Evolutionary conservation across 2,888 invertebrate genomes (phyloP).

Genomic region (Eutolmus rufibarbis): DNA sequence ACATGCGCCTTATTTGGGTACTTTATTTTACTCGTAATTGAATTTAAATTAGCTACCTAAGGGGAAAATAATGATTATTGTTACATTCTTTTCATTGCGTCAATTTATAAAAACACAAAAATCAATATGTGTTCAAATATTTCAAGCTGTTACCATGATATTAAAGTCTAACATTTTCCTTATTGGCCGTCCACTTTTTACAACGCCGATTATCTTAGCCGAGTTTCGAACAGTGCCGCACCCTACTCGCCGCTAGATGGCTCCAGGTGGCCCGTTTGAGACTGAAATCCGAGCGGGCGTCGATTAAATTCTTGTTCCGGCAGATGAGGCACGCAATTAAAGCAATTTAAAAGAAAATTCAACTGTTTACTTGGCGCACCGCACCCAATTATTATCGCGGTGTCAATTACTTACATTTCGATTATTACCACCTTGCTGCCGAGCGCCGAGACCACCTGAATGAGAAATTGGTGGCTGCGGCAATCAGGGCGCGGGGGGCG

Average conservation of each 20-base stretch:
- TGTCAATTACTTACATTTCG: conserved; percentile 39
- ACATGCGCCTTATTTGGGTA: too few species aligned
- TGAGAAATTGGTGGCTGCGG: conserved; percentile 20
- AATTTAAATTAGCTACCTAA: too few species aligned
- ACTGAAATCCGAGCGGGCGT: background rate
- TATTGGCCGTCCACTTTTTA: background rate
- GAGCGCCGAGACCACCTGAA: background rate
- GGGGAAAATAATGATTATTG: too few species aligned
- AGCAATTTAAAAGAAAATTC: conserved; percentile 39
- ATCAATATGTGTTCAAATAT: too few species aligned
- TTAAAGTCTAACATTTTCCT: too few species aligned
- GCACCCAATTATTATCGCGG: conserved; percentile 4
- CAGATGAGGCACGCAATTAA: conserved; percentile 32
- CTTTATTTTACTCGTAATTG: too few species aligned
- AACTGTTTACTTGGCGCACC: conserved; percentile 26
- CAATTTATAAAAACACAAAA: too few species aligned
- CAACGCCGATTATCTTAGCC: background rate
- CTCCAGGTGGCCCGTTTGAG: background rate
- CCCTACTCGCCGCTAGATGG: background rate
- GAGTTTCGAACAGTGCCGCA: background rate
- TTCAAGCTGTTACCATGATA: too few species aligned
- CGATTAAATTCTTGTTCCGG: conserved; percentile 30
- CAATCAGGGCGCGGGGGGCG: background rate
- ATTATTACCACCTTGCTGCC: conserved; percentile 15
- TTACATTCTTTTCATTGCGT: too few species aligned